A percentile compares a stretch with the other conserved stretches of the same genome.
Conservation (phyloP, 2,797 vertebrate species). For the Halcyon smyrnensis region DNA sequence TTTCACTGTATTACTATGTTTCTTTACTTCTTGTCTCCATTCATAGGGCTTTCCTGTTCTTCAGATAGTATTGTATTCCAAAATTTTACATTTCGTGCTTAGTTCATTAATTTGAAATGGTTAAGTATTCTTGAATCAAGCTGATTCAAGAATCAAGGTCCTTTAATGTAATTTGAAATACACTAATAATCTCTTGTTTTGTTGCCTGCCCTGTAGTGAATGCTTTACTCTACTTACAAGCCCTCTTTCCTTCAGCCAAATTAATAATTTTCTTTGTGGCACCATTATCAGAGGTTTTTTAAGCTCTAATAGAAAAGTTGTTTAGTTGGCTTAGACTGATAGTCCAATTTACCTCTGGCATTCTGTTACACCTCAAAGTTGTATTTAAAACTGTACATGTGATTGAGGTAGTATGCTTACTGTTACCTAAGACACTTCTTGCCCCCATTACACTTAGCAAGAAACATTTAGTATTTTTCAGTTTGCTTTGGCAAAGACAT, state of each 20-base stretch:
- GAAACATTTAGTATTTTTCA: not conserved
- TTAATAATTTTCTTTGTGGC: conserved; percentile 1
- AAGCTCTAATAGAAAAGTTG: not conserved
- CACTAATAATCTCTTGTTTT: not conserved
- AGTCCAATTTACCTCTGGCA: not conserved
- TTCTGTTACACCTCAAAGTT: not conserved
- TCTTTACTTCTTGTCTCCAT: not conserved
- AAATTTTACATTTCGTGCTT: not conserved
- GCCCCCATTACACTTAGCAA: not conserved
- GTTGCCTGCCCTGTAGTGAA: not conserved
- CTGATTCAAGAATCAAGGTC: not conserved
- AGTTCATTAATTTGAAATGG: not conserved
- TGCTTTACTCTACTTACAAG: not conserved
- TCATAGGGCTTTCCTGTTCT: not conserved
- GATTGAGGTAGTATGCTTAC: not conserved
- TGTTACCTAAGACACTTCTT: not conserved
- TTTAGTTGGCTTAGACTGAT: not conserved
- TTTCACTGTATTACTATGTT: not conserved
- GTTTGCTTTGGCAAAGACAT: not conserved
- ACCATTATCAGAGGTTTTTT: not conserved
- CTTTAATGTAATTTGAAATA: not conserved
- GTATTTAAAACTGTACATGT: not conserved
- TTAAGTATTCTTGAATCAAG: not conserved
- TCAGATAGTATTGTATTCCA: not conserved
- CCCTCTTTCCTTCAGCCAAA: not conserved